phyloP scores from a whole-genome alignment of 2,888 invertebrate species.

The Cenopis cana region DNA sequence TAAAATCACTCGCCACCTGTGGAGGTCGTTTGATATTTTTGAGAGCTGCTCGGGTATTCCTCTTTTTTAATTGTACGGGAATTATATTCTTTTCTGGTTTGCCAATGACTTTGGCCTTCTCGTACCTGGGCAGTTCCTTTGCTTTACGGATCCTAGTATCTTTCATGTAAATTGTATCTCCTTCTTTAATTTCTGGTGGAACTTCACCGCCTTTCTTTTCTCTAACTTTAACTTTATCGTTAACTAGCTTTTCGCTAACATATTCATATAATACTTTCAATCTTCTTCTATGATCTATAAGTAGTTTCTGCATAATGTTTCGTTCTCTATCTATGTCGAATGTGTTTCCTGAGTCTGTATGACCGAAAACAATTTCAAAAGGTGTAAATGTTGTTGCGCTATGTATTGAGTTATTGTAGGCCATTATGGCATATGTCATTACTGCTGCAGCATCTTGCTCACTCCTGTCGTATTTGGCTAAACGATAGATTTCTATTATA shows the following conservation, averaged over 20 bases:
- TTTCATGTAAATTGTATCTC: slow-evolving; percentile 48
- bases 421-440: slow-evolving; percentile 31
- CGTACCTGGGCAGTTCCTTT: slow-evolving; percentile 48
- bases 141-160: slow-evolving; percentile 47
- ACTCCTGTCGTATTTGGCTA: slow-evolving; percentile 23
- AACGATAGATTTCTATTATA: slow-evolving; percentile 21
- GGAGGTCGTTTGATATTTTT: slow-evolving; percentile 46
- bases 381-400: slow-evolving; percentile 15
- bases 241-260: not conserved
- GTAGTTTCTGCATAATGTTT: slow-evolving; percentile 44
- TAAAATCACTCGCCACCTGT: slow-evolving; percentile 35
- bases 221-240: not conserved
- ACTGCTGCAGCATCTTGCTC: slow-evolving; percentile 18
- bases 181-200: slow-evolving; percentile 40
- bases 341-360: slow-evolving; percentile 14
- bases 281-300: slow-evolving; percentile 46
- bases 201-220: slow-evolving; percentile 41
- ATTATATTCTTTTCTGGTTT: slow-evolving; percentile 44
- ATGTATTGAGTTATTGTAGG: slow-evolving; percentile 24
- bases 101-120: slow-evolving; percentile 48
- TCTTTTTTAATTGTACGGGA: slow-evolving; percentile 40
- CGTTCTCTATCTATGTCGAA: slow-evolving; percentile 19
- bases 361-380: slow-evolving; percentile 23
- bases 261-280: slow-evolving; percentile 44
- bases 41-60: slow-evolving; percentile 38